Evolutionary conservation across 2,113 vertebrate species (phyloP).

Genomic region (Sturnira hondurensis): DNA sequence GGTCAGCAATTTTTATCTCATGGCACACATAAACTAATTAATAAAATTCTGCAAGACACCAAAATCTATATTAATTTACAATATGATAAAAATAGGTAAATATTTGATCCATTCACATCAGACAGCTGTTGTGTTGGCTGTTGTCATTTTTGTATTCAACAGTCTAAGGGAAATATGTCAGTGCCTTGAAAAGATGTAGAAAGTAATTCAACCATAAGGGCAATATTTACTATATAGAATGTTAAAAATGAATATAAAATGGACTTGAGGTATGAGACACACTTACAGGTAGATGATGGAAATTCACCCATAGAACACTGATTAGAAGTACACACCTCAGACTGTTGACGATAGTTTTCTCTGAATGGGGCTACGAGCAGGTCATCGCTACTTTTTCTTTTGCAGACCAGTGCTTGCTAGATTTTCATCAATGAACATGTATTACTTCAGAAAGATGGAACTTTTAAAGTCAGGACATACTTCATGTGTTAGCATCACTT

Average conservation of each 20-base stretch:
- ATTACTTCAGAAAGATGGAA: not conserved
- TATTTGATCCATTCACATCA: not conserved
- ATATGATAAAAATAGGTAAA: not conserved
- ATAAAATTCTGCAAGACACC: not conserved
- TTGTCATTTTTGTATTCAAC: not conserved
- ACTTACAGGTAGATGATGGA: not conserved
- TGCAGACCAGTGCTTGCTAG: not conserved
- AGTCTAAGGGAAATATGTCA: not conserved
- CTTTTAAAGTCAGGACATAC: not conserved
- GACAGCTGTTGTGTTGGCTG: not conserved
- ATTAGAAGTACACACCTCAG: not conserved
- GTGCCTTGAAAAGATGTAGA: not conserved
- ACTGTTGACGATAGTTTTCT: not conserved
- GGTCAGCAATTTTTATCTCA: not conserved
- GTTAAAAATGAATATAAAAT: not conserved
- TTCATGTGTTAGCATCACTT: not conserved
- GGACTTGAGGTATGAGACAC: not conserved
- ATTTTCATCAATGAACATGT: not conserved
- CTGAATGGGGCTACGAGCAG: not conserved
- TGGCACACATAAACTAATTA: not conserved
- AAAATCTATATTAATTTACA: not conserved
- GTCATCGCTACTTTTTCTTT: not conserved
- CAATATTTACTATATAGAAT: not conserved
- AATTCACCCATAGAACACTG: not conserved
- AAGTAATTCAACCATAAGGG: not conserved